Evolutionary conservation across 2,888 invertebrate genomes (phyloP).

Genomic region (Choreutis nemorana): DNA sequence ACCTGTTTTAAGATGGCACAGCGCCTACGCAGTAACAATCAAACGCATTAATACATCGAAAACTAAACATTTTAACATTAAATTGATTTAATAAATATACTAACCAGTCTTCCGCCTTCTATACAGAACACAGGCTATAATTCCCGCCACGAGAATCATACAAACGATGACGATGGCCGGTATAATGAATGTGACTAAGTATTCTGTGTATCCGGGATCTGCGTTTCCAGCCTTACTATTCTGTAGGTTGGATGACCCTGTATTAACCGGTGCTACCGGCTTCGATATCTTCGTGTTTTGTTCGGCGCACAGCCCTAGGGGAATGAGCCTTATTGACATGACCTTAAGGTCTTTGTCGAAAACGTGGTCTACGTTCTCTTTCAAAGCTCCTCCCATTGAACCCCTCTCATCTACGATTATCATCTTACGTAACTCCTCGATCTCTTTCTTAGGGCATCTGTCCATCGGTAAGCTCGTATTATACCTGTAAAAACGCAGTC

Average conservation of each 20-base stretch:
- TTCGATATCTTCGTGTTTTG: constrained; percentile 45
- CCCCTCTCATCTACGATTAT: constrained; percentile 71
- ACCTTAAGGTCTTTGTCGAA: constrained; percentile 79
- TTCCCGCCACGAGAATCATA: constrained; percentile 86
- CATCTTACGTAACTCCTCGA: constrained; percentile 74
- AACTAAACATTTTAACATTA: too few relatives aligned
- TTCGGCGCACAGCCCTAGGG: constrained; percentile 67
- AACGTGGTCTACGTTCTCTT: constrained; percentile 68
- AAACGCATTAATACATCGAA: too few relatives aligned
- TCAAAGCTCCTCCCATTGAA: constrained; percentile 33
- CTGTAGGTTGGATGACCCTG: constrained; percentile 26
- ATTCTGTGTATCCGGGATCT: constrained; percentile 46
- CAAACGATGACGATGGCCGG: constrained; percentile 88
- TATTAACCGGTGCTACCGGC: constrained; percentile 22
- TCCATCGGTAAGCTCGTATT: constrained; percentile 80
- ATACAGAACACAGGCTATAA: constrained; percentile 89
- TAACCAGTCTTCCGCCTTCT: constrained; percentile 84
- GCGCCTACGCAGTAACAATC: too few relatives aligned
- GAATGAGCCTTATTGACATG: constrained; percentile 68
- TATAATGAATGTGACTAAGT: constrained; percentile 84
- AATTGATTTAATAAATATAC: too few relatives aligned
- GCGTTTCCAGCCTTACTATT: constrained; percentile 32
- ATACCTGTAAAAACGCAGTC: constrained; percentile 44
- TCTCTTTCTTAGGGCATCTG: constrained; percentile 80
- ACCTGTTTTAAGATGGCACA: too few relatives aligned